Evolutionary conservation across 2,113 vertebrate species (phyloP).

Genomic region (Marmota flaviventris): DNA sequence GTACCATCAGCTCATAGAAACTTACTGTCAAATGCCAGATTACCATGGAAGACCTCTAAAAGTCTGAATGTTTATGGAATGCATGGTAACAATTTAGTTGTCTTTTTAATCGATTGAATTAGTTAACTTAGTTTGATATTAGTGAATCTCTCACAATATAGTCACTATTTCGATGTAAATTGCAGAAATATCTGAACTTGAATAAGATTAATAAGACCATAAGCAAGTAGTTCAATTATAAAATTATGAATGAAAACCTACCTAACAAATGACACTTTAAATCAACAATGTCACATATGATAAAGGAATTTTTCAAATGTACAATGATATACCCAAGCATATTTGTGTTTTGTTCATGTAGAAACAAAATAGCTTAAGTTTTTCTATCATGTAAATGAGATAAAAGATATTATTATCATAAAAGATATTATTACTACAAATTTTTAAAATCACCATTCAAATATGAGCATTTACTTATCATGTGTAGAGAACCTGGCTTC

Average conservation of each 20-base stretch:
- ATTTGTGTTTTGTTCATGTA: constrained; percentile 32
- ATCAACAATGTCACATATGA: background rate
- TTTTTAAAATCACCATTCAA: constrained; percentile 19
- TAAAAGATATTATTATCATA: background rate
- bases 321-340: constrained; percentile 38
- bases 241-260: constrained; percentile 27
- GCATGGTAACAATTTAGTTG: background rate
- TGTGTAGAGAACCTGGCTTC: no score
- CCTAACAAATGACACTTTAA: constrained; percentile 40
- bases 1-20: background rate
- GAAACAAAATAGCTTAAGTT: constrained; percentile 31
- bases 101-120: background rate
- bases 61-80: background rate
- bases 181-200: constrained; percentile 2
- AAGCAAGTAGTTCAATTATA: constrained; percentile 43
- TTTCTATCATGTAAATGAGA: constrained; percentile 24
- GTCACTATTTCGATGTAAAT: background rate
- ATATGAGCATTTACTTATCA: background rate
- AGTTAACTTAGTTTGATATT: background rate
- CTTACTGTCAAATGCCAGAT: background rate
- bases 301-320: constrained; percentile 30
- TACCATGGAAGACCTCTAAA: background rate
- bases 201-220: background rate
- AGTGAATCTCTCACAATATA: background rate
- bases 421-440: background rate